Conservation (phyloP, 2,888 invertebrate species). For the Drosophila mayaguana region DNA sequence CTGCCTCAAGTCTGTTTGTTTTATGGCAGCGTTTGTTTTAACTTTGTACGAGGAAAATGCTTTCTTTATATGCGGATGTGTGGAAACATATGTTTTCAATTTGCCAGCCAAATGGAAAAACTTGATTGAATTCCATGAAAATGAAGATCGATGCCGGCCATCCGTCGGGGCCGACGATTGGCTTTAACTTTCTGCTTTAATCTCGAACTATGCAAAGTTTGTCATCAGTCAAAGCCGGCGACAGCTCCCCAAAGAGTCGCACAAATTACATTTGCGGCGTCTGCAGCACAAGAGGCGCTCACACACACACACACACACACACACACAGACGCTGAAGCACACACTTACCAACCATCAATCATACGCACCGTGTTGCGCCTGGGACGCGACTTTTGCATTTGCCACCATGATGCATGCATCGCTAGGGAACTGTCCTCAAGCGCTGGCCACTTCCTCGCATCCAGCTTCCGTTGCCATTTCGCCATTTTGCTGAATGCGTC, state of each 20-base stretch:
- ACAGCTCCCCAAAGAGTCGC: slow-evolving; percentile 56
- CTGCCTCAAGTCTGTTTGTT: slow-evolving; percentile 62
- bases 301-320: slow-evolving; percentile 3
- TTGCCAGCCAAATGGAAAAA: slow-evolving; percentile 78
- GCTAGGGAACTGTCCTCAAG: slow-evolving; percentile 48
- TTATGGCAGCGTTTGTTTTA: slow-evolving; percentile 69
- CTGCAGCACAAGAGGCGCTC: slow-evolving; percentile 33
- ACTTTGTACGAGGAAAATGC: slow-evolving; percentile 44
- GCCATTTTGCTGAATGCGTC: slow-evolving; percentile 51
- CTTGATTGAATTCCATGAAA: slow-evolving; percentile 73
- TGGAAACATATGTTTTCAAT: slow-evolving; percentile 76
- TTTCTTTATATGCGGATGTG: slow-evolving; percentile 20
- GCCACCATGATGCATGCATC: slow-evolving; percentile 34
- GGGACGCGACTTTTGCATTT: slow-evolving; percentile 44
- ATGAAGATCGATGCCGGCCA: slow-evolving; percentile 53
- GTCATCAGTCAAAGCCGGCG: slow-evolving; percentile 59
- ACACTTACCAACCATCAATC: slow-evolving; percentile 63
- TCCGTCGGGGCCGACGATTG: not conserved
- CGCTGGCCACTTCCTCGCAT: slow-evolving; percentile 26
- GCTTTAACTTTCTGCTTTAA: slow-evolving; percentile 38
- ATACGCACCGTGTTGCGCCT: slow-evolving; percentile 67
- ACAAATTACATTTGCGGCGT: slow-evolving; percentile 75
- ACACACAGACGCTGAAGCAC: slow-evolving; percentile 1
- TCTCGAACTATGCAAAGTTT: slow-evolving; percentile 59
- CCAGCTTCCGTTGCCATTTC: slow-evolving; percentile 17